A percentile compares a stretch with the other conserved stretches of the same genome.
phyloP scores from a whole-genome alignment of 2,113 vertebrate species.

The Tupaia chinensis region DNA sequence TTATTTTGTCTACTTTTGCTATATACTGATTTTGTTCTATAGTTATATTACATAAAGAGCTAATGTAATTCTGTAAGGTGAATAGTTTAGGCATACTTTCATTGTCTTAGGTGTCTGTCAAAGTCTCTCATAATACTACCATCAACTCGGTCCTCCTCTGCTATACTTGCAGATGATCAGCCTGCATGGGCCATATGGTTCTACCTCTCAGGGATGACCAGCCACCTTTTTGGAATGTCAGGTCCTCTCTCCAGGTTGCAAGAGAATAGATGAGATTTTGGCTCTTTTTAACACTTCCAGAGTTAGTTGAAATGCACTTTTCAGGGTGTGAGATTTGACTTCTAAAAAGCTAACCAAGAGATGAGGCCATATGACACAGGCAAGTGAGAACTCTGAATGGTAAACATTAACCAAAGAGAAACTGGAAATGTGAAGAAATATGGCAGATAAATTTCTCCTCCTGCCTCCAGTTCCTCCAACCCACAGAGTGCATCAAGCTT shows the following conservation, averaged over 20 bases:
- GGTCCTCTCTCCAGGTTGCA: not conserved
- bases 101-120: not conserved
- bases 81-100: not conserved
- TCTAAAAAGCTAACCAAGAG: not conserved
- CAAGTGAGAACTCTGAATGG: not conserved
- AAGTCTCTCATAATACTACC: not conserved
- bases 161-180: not conserved
- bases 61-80: not conserved
- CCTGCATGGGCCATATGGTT: not conserved
- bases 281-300: not conserved
- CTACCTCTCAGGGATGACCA: not conserved
- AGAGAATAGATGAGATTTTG: not conserved
- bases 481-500: not conserved
- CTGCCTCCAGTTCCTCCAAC: not conserved
- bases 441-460: not conserved
- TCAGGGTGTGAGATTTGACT: not conserved
- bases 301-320: not conserved
- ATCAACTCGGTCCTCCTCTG: not conserved
- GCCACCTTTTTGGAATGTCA: not conserved
- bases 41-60: not conserved
- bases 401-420: not conserved
- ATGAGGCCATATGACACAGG: fast-evolving
- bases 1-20: not conserved
- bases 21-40: not conserved
- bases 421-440: not conserved